Conservation (phyloP, 1,140 invertebrate species). For the Maconellicoccus hirsutus region DNA sequence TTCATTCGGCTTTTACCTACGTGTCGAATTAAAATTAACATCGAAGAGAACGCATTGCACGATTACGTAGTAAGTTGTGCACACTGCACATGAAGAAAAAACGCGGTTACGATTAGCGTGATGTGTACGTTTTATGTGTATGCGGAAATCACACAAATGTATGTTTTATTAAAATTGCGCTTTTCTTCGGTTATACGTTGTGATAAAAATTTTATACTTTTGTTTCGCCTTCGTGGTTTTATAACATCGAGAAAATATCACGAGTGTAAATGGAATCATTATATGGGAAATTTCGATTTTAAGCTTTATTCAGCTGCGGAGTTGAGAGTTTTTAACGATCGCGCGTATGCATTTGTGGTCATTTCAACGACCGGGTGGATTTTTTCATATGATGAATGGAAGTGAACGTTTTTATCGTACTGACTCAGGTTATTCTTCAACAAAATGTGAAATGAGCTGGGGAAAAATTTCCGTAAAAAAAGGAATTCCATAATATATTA, state of each 20-base stretch:
- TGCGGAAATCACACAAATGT: no score
- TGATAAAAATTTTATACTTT: conserved; percentile 1
- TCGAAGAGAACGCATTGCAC: background rate
- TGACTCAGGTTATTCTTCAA: no score
- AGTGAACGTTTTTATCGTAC: background rate
- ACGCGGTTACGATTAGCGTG: no score
- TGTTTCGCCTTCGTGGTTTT: background rate
- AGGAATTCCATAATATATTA: no score
- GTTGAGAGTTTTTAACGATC: background rate
- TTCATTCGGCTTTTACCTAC: background rate
- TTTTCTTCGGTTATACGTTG: background rate
- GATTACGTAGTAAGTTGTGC: no score
- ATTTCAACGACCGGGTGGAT: no score
- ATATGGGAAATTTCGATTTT: background rate
- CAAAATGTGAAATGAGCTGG: no score
- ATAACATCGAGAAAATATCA: background rate
- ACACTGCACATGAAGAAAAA: no score
- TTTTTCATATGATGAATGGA: background rate
- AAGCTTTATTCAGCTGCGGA: background rate
- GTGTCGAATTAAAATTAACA: background rate
- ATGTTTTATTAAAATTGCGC: no score
- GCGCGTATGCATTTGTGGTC: background rate
- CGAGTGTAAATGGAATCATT: background rate
- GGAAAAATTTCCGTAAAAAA: no score
- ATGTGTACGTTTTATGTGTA: no score